A percentile compares a stretch with the other conserved stretches of the same genome.
Evolutionary conservation across 2,797 vertebrate species (phyloP).

Genomic region (Scleropages formosus): DNA sequence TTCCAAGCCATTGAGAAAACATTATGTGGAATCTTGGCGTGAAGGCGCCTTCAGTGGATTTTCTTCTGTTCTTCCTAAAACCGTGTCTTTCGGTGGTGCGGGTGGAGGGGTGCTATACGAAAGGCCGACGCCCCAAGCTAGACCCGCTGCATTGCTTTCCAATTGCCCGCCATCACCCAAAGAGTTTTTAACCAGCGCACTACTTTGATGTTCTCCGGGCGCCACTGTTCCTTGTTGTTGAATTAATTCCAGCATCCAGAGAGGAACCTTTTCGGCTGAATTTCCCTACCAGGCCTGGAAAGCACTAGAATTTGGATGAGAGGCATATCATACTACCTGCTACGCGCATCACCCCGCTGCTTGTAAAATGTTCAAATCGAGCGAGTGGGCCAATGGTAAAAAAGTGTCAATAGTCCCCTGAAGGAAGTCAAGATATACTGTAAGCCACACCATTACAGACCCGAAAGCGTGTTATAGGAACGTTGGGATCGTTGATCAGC

Average conservation of each 20-base stretch:
- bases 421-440: background rate
- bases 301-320: conserved; percentile 59
- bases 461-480: background rate
- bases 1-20: background rate
- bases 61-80: background rate
- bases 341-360: conserved; percentile 42
- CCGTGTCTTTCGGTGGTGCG: background rate
- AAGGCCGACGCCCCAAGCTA: background rate
- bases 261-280: conserved; percentile 45
- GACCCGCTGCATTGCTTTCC: background rate
- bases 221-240: conserved; percentile 41
- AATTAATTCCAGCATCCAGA: conserved; percentile 41
- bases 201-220: conserved; percentile 53
- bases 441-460: background rate
- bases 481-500: too few relatives aligned
- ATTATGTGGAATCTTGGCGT: background rate
- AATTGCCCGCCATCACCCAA: background rate
- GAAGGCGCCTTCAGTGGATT: background rate
- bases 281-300: conserved; percentile 48
- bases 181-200: conserved; percentile 36
- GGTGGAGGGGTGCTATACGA: background rate
- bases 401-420: background rate
- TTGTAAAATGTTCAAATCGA: conserved; percentile 33
- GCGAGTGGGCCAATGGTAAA: conserved; percentile 11
- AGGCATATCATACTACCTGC: conserved; percentile 42